These are phyloP conservation scores for Microtus ochrogaster DNA, from an alignment of 2,113 vertebrate genomes.

Conservation along the genomic window DNA sequence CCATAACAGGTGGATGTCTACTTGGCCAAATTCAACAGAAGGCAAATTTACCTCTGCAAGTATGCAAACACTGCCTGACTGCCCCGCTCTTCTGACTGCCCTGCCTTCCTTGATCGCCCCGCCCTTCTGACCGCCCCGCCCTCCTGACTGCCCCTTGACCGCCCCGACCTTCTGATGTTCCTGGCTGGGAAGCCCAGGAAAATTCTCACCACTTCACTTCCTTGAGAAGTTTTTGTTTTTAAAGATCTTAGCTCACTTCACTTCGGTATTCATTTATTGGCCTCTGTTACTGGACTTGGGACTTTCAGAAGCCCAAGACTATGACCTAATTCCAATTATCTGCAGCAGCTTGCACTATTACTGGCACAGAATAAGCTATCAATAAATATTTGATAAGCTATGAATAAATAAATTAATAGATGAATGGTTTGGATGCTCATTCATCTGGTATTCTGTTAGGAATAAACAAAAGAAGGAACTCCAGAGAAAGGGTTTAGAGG, in stretches of 20 bases:
- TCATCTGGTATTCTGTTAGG: not conserved
- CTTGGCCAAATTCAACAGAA: not conserved
- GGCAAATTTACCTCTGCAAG: not conserved
- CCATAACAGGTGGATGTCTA: not conserved
- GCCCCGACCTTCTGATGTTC: accelerated
- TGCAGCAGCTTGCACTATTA: not conserved
- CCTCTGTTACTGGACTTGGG: not conserved
- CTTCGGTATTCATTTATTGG: not conserved
- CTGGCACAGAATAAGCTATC: not conserved
- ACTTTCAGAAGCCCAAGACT: not conserved
- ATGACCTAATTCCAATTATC: not conserved
- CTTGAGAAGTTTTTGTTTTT: not conserved
- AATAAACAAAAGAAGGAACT: conserved; percentile 47
- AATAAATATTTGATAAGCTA: conserved; percentile 32
- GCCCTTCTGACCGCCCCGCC: accelerated
- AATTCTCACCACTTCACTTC: not conserved
- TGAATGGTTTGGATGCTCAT: not conserved
- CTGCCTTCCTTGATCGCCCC: accelerated
- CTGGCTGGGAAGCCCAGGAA: not conserved
- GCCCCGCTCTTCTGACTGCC: accelerated
- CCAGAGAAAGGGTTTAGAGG: not conserved
- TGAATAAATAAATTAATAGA: conserved; percentile 26
- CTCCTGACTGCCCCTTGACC: not conserved
- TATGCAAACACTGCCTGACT: not conserved
- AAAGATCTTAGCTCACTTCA: not conserved